Conservation (phyloP, 2,888 invertebrate species). For the Cephus rjabovi region DNA sequence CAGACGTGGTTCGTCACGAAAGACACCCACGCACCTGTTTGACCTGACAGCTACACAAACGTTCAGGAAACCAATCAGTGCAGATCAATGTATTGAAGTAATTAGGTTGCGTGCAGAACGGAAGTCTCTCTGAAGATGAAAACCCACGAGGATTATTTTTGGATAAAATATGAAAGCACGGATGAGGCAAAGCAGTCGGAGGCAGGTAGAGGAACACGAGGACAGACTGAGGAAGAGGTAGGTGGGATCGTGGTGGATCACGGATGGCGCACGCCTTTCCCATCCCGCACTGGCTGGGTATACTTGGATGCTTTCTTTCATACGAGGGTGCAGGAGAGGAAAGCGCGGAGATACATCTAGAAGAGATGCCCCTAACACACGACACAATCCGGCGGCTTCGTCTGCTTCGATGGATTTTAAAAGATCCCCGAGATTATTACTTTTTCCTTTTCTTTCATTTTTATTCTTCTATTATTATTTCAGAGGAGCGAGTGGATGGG, state of each 20-base stretch:
- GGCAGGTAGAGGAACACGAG: conserved; percentile 18
- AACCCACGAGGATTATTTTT: too few relatives aligned
- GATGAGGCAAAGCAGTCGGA: neutral
- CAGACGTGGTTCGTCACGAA: too few relatives aligned
- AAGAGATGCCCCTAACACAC: conserved; percentile 55
- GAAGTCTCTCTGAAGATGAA: too few relatives aligned
- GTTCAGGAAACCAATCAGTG: too few relatives aligned
- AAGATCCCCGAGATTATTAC: conserved; percentile 67
- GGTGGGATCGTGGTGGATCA: conserved; percentile 9
- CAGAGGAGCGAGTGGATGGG: conserved; percentile 46
- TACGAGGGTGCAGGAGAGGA: conserved; percentile 21
- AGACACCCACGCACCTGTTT: too few relatives aligned
- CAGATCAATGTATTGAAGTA: too few relatives aligned
- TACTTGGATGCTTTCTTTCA: too few relatives aligned
- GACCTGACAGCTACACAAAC: too few relatives aligned
- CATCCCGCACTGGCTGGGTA: too few relatives aligned
- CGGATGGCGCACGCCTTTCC: too few relatives aligned
- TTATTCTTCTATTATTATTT: conserved; percentile 63
- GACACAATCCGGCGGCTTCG: conserved; percentile 64
- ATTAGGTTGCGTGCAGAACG: too few relatives aligned
- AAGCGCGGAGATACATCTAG: conserved; percentile 30
- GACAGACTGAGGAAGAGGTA: conserved; percentile 17
- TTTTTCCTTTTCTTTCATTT: conserved; percentile 61
- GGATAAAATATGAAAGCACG: too few relatives aligned
- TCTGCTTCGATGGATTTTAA: conserved; percentile 67